These are phyloP conservation scores for Clepsis dumicolana DNA, from an alignment of 2,888 invertebrate genomes.

Conservation along the genomic window DNA sequence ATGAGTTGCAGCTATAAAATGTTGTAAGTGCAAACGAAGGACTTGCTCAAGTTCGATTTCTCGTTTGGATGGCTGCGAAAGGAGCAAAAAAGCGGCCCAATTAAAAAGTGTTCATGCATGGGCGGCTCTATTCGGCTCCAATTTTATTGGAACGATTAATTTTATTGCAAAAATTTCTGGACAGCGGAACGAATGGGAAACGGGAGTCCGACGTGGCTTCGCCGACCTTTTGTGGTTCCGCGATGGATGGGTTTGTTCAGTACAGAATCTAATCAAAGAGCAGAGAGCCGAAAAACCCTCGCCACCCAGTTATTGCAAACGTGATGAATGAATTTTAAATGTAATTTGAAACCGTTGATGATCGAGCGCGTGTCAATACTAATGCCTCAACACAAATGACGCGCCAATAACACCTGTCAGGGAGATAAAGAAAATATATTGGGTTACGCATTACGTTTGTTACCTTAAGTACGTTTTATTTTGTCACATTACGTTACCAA, in stretches of 20 bases:
- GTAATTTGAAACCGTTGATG: constrained; percentile 69
- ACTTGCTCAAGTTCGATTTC: constrained; percentile 75
- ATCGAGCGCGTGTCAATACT: constrained; percentile 55
- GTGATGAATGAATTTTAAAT: constrained; percentile 75
- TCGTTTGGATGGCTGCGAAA: constrained; percentile 72
- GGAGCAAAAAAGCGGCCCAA: constrained; percentile 79
- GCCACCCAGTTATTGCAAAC: constrained; percentile 56
- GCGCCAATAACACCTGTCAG: constrained; percentile 46
- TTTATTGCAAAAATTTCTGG: constrained; percentile 84
- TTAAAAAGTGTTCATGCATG: constrained; percentile 85
- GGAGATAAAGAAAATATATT: constrained; percentile 48
- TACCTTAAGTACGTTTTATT: constrained; percentile 33
- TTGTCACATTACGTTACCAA: constrained; percentile 15
- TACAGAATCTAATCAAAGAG: constrained; percentile 77
- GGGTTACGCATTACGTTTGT: constrained; percentile 47
- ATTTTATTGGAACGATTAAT: constrained; percentile 85
- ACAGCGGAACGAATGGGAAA: constrained; percentile 82
- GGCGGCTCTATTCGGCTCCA: constrained; percentile 77
- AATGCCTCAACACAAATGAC: constrained; percentile 47
- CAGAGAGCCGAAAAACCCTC: constrained; percentile 64
- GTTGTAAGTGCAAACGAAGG: constrained; percentile 45
- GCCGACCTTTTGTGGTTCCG: constrained; percentile 74
- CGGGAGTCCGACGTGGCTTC: constrained; percentile 69
- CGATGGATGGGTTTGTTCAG: constrained; percentile 75
- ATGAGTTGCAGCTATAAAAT: constrained; percentile 7